These are phyloP conservation scores for Eilema caniola DNA, from an alignment of 2,888 invertebrate genomes.

Conservation along the genomic window DNA sequence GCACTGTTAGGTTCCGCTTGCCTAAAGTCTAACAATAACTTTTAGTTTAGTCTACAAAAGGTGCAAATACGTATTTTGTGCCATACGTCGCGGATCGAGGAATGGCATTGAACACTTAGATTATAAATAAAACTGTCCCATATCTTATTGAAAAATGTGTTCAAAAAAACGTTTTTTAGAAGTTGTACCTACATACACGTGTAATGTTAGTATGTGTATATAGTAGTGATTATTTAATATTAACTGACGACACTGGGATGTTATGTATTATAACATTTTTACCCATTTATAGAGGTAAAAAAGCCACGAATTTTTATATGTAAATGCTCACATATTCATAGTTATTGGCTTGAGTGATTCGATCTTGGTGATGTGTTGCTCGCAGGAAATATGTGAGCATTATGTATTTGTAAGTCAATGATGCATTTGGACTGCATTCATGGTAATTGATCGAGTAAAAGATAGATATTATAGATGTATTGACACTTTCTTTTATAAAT, in stretches of 20 bases:
- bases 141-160: conserved; percentile 85
- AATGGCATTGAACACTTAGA: conserved; percentile 62
- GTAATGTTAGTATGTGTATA: conserved; percentile 73
- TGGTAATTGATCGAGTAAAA: conserved; percentile 7
- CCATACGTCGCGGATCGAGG: conserved; percentile 64
- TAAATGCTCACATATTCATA: conserved; percentile 51
- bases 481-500: neutral
- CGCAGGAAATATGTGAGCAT: conserved; percentile 45
- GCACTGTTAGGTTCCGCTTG: conserved; percentile 62
- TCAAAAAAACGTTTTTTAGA: conserved; percentile 79
- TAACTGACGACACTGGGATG: conserved; percentile 53
- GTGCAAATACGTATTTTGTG: conserved; percentile 68
- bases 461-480: neutral
- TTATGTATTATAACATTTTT: conserved; percentile 59
- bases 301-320: conserved; percentile 51
- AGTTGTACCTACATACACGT: conserved; percentile 75
- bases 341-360: conserved; percentile 36
- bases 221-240: conserved; percentile 63
- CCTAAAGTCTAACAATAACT: conserved; percentile 52
- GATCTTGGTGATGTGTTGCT: conserved; percentile 3
- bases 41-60: conserved; percentile 46
- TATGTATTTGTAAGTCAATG: conserved; percentile 39
- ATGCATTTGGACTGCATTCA: conserved; percentile 25
- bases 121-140: conserved; percentile 70
- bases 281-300: conserved; percentile 52